Percentiles rank a stretch among this genome's conserved stretches.
Evolutionary conservation across 2,888 invertebrate genomes (phyloP).

Genomic region (Biston betularia): DNA sequence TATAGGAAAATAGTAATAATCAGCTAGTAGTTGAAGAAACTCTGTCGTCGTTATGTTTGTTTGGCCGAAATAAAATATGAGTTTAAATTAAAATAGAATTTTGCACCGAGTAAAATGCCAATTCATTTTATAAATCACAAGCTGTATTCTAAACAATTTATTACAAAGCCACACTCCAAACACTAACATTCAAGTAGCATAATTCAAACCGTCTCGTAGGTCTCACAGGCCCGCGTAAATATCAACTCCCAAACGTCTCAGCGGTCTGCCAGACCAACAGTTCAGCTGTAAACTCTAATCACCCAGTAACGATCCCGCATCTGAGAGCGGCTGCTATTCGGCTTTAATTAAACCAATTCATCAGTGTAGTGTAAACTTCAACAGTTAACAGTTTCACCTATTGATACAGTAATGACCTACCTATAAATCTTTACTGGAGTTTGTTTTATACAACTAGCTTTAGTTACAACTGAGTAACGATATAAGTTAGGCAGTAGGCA

Average conservation of each 20-base stretch:
- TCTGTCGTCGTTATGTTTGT: not conserved
- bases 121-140: slow-evolving; percentile 2
- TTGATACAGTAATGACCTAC: not conserved
- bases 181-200: slow-evolving; percentile 8
- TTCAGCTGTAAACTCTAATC: slow-evolving; percentile 30
- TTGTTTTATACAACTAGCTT: not conserved
- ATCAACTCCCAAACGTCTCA: slow-evolving; percentile 12
- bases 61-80: not conserved
- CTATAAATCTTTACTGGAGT: not conserved
- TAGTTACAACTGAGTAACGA: not conserved
- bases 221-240: slow-evolving; percentile 19
- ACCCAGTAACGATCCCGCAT: slow-evolving; percentile 29
- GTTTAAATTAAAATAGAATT: not conserved
- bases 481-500: not conserved
- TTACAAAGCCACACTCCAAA: slow-evolving; percentile 13
- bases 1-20: too few species aligned
- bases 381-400: slow-evolving; percentile 26
- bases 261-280: slow-evolving; percentile 26
- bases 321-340: slow-evolving; percentile 26
- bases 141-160: slow-evolving; percentile 10
- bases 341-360: slow-evolving; percentile 44
- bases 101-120: not conserved
- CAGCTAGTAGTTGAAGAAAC: not conserved
- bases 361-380: slow-evolving; percentile 35
- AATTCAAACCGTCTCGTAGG: slow-evolving; percentile 22